Conservation (phyloP, 2,797 vertebrate species). For the Sebastiscus albofasciatus region DNA sequence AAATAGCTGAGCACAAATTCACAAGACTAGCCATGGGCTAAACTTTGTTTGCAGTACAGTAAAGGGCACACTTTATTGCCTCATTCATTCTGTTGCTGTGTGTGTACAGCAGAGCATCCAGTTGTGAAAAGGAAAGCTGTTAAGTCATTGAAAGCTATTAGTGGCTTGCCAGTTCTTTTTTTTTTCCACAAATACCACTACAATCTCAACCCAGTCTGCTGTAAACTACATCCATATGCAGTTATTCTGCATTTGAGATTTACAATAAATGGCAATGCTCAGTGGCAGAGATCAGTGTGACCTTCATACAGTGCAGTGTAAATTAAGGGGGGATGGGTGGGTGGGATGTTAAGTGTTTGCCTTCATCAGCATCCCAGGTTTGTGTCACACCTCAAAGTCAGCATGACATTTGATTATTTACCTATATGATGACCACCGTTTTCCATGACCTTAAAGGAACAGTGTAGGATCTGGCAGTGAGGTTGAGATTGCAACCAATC, state of each 20-base stretch:
- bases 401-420: constrained; percentile 1
- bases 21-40: constrained; percentile 29
- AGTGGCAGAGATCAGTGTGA: constrained; percentile 4
- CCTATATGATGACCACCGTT: neutral
- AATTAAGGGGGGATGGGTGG: neutral
- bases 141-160: constrained; percentile 52
- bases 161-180: neutral
- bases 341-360: neutral
- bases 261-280: neutral
- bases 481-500: no score
- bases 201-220: neutral
- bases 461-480: neutral
- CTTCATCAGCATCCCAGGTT: constrained; percentile 5
- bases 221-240: neutral
- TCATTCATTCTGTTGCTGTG: constrained; percentile 24
- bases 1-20: constrained; percentile 14
- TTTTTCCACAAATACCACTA: neutral
- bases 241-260: constrained; percentile 2
- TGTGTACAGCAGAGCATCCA: constrained; percentile 38
- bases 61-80: constrained; percentile 51
- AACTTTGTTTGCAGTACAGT: constrained; percentile 41
- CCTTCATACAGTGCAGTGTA: neutral
- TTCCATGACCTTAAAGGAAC: neutral
- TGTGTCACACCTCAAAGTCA: constrained; percentile 9
- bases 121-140: constrained; percentile 44